Evolutionary conservation across 2,888 invertebrate genomes (phyloP), one percentile per base, ranked within the genome.

Genomic region (Neoaliturus tenellus): DNA sequence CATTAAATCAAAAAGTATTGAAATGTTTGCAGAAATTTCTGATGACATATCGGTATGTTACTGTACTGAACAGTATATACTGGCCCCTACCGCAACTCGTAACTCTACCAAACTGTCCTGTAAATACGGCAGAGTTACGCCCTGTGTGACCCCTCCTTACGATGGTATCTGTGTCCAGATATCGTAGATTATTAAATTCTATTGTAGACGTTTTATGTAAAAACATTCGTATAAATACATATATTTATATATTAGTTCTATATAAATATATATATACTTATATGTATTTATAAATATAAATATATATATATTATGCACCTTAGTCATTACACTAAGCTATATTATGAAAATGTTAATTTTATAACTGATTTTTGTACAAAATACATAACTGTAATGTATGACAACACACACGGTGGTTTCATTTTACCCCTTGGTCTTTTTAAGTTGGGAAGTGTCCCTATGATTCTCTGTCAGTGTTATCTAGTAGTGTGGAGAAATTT

Each of bases 291-390:
- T 35, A 20, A 6, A 51, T 78, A 20, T 78, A 71, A 10, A 78
- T 55, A 51, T 55, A 78, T 78, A 55, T 78, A 55, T 87, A 87
- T 85, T 86, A 86, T 87, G 87, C 88, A 88, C 88, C 87, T 88
- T 88, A 88, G 88, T 87, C 88, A 88, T 87, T 88, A 88, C 88
- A 88, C 88, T 88, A 88, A 86, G 86, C 86, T 88, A 88, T 87
- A 87, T 87, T 88, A 88, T 88, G 87, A 88, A 87, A 88, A 88
- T 88, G 88, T 88, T 88, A 89, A 89, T 89, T 89, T 89, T 89
- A 89, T 89, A 89, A 89, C 88, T 88, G 88, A 89, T 88, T 89
- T 89, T 89, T 89, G 89, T 89, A 89, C 88, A 89, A 88, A 89
- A 88, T 88, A 89, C 88, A 89, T 87, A 87, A 87, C 87, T 88